Base-by-base conservation (phyloP, 2,113 vertebrate species). In the Podiceps cristatus region DNA sequence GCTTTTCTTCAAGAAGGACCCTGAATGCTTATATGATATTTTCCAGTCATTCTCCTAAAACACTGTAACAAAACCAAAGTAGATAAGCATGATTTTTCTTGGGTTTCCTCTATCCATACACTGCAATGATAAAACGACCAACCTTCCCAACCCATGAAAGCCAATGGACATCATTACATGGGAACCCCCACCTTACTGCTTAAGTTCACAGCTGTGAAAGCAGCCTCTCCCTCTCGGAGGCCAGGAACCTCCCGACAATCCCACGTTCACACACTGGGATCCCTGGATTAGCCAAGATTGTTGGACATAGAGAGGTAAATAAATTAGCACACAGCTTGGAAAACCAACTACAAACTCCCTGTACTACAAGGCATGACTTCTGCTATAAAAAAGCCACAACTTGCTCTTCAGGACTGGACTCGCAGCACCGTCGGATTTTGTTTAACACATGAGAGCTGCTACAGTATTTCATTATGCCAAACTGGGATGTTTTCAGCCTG, bases 231-330 rank as follows among this genome's bases (percentile, higher is more conserved):
- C n/a, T 85, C 20, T n/a, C 24, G 44, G 24, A 79, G 35, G 33
- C 23, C 78, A 82, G 58, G 62, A 63, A 87, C 81, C 42, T 6
- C 10, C 18, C 0, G 2, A 56, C 37, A 72, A 33, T 40, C 9
- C 23, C 18, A 33, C 0, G 5, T 19, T 74, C 35, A 14, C 1
- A 1, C 16, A 15, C 35, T 33, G 33, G 29, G 10, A 68, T 49
- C 24, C 56, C 23, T 49, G 35, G 66, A 40, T 93, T 66, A 56
- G 78, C 15, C 1, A 7, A 56, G 37, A 22, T 1, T 16, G 22
- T 5, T 74, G 52, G 60, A 31, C 3, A 31, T 20, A 33, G 50
- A 53, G 67, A 42, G 73, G 44, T 53, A 71, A 86, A 55, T 17
- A 87, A 81, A 63, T 16, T 13, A 91, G n/a, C 23, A 86, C 25